Evolutionary conservation across 2,797 vertebrate genomes (phyloP).

Genomic region (Leuciscus waleckii): DNA sequence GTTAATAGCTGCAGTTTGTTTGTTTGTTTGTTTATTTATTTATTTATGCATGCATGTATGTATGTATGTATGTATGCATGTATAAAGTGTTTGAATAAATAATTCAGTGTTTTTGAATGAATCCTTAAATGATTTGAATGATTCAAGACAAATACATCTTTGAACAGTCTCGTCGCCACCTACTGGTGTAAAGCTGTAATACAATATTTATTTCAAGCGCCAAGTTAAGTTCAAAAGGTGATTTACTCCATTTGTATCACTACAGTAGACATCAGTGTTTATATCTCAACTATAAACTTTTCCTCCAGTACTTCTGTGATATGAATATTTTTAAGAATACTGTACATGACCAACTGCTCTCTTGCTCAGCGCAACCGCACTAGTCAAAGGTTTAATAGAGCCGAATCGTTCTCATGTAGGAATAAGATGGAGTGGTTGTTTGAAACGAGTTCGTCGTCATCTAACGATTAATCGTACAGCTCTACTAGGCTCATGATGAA

Average conservation of each 20-base stretch:
- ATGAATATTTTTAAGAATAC: too few relatives aligned
- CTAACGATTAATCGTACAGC: background rate
- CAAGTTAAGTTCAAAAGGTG: too few relatives aligned
- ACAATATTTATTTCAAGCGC: too few relatives aligned
- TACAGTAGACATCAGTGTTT: background rate
- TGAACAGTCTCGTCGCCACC: background rate
- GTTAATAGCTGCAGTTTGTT: background rate
- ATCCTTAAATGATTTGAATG: background rate
- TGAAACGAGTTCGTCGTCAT: background rate
- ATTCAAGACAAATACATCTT: too few relatives aligned
- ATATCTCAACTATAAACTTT: too few relatives aligned
- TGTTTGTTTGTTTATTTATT: too few relatives aligned
- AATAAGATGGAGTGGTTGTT: background rate
- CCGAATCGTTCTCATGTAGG: background rate
- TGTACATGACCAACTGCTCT: background rate
- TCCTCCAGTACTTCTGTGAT: too few relatives aligned
- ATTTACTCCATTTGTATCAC: background rate
- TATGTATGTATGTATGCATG: too few relatives aligned
- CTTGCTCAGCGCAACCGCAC: background rate
- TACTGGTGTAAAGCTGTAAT: background rate
- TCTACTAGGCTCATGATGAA: background rate
- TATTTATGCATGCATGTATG: too few relatives aligned
- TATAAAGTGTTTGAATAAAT: too few relatives aligned
- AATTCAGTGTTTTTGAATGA: background rate
- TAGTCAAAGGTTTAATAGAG: background rate